Base-by-base conservation (phyloP, 2,113 vertebrate genomes). In the Vicugna pacos region DNA sequence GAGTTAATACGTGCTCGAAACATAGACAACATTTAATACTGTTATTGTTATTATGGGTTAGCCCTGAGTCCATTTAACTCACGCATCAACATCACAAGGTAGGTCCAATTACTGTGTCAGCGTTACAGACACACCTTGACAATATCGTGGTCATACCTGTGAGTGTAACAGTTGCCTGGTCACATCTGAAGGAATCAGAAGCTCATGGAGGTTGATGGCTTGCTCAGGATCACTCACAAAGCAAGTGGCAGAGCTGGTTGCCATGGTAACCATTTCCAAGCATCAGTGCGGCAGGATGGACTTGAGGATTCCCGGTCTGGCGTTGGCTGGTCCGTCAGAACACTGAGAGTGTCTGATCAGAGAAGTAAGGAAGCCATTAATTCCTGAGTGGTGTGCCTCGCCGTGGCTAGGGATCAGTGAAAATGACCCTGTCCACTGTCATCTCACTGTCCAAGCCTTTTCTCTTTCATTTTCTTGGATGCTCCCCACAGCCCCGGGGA, bases 231-330 rank as follows among this genome's bases (percentile, higher is more conserved):
- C 48, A 22, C 73, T 89, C 76, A 73, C 62, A 80, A 94, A 81
- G 70, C 94, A 46, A 56, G 60, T 64, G 42, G 48, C 42, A 64
- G 60, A 77, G 52, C 50, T 30, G 46, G 28, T 96, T 73, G 48
- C 77, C 72, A 42, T 96, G 85, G 96, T 60, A 91, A 96, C 96
- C 42, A 82, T 75, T 52, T 60, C 38, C 35, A 64, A 88, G 67
- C 67, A 38, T 93, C 73, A 30, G 12, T 30, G 54, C 10, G 20
- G 19, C 32, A 72, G 62, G 67, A 70, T 65, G 42, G 91, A 80
- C 80, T 19, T 75, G n/a, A 83, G 35, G 76, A 54, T 76, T 85
- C 88, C 32, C 5, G 8, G 48, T 50, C 80, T 67, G n/a, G 35
- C 42, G 8, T 30, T 76, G 73, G 32, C 75, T 60, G 8, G 3